These are phyloP conservation scores for Heloderma charlesbogerti DNA, from an alignment of 2,113 vertebrate genomes.

Conservation along the genomic window DNA sequence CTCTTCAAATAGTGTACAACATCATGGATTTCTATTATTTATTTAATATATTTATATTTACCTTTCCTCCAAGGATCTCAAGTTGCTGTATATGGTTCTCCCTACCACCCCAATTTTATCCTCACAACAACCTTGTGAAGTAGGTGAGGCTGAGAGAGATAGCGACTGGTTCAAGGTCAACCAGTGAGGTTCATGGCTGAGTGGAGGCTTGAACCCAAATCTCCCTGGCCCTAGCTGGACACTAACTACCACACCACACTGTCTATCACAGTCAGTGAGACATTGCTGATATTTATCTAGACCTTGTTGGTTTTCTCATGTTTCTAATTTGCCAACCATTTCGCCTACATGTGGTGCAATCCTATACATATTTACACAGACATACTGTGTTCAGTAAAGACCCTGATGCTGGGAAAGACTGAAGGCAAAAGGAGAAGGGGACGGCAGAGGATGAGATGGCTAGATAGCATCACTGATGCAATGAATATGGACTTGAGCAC, in stretches of 20 bases:
- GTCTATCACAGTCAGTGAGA: conserved; percentile 41
- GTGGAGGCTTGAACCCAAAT: not conserved
- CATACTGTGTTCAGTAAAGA: too few relatives aligned
- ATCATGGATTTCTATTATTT: not conserved
- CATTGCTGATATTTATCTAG: conserved; percentile 33
- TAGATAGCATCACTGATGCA: too few relatives aligned
- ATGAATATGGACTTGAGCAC: too few relatives aligned
- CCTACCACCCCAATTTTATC: not conserved
- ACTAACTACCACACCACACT: not conserved
- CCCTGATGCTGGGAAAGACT: too few relatives aligned
- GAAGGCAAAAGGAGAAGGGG: too few relatives aligned
- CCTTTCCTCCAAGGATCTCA: not conserved
- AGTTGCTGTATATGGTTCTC: not conserved
- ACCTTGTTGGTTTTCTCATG: conserved; percentile 17
- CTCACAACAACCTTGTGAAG: not conserved
- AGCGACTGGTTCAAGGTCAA: not conserved
- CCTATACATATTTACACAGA: not conserved
- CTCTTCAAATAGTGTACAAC: not conserved
- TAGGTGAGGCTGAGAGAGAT: too few relatives aligned
- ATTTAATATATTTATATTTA: not conserved
- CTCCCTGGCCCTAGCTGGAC: not conserved
- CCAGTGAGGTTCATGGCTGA: not conserved
- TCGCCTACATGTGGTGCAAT: not conserved
- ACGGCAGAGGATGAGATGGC: too few relatives aligned
- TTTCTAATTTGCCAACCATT: conserved; percentile 55